Conservation (phyloP, 1,140 invertebrate species). For the Drosophila dunni region DNA sequence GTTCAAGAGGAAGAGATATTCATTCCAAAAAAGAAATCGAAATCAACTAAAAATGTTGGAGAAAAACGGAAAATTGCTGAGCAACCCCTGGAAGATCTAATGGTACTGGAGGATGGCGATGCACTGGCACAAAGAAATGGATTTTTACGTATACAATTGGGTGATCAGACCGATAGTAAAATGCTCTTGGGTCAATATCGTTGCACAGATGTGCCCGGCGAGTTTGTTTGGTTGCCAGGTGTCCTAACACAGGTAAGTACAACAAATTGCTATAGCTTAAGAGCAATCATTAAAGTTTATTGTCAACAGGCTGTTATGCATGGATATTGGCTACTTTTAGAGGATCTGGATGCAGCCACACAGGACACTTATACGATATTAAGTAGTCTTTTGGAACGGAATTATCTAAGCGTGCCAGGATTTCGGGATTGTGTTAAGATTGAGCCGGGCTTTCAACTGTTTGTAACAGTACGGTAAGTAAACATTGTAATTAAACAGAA, state of each 20-base stretch:
- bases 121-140: conserved; percentile 57
- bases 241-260: conserved; percentile 90
- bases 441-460: conserved; percentile 94
- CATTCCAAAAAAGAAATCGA: conserved; percentile 53
- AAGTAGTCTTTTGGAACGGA: conserved; percentile 93
- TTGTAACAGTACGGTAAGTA: conserved; percentile 93
- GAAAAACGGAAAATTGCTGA: conserved; percentile 56
- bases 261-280: neutral
- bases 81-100: conserved; percentile 36
- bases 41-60: conserved; percentile 27
- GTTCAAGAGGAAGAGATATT: conserved; percentile 54
- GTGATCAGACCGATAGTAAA: conserved; percentile 99
- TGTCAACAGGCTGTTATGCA: conserved; percentile 90
- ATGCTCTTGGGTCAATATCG: conserved; percentile 97
- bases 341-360: conserved; percentile 97
- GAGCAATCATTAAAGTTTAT: neutral
- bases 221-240: conserved; percentile 98
- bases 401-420: conserved; percentile 93
- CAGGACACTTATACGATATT: conserved; percentile 96
- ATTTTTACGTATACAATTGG: conserved; percentile 92
- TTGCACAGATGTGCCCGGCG: conserved; percentile 98
- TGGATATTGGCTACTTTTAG: conserved; percentile 96
- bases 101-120: conserved; percentile 49
- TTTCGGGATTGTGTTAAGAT: conserved; percentile 92
- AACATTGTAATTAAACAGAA: neutral